These are phyloP conservation scores for Ephialtes manifestator DNA, from an alignment of 2,888 invertebrate genomes.

Conservation along the genomic window DNA sequence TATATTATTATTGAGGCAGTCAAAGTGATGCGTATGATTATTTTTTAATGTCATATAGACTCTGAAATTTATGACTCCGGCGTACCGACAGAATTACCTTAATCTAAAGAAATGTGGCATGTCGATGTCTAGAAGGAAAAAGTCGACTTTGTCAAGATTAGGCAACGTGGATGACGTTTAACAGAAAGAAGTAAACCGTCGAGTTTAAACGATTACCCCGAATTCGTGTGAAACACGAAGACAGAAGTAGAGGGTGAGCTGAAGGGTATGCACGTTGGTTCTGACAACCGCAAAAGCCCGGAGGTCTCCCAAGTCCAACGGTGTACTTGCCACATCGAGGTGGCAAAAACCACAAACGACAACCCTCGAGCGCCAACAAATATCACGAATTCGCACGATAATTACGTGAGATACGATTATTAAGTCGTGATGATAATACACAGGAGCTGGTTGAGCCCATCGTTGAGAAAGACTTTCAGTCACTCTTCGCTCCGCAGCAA, in stretches of 20 bases:
- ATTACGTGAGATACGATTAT: conserved; percentile 80
- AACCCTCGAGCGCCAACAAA: conserved; percentile 67
- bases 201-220: conserved; percentile 28
- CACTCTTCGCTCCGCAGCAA: conserved; percentile 33
- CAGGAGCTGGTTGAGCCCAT: conserved; percentile 23
- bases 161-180: conserved; percentile 19
- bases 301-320: conserved; percentile 78
- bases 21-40: too few relatives aligned
- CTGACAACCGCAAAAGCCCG: conserved; percentile 70
- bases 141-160: conserved; percentile 30
- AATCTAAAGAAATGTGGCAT: conserved; percentile 9
- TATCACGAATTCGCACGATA: conserved; percentile 81
- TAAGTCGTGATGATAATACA: conserved; percentile 76
- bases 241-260: conserved; percentile 12
- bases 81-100: too few relatives aligned
- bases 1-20: too few relatives aligned
- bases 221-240: conserved; percentile 15
- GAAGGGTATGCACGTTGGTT: conserved; percentile 21
- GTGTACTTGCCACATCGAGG: conserved; percentile 78
- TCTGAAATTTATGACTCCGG: too few relatives aligned
- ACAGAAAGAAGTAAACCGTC: not conserved
- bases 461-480: conserved; percentile 67
- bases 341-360: conserved; percentile 65
- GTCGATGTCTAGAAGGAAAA: conserved; percentile 35
- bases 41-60: too few relatives aligned